Percentiles rank a stretch among this genome's conserved stretches.
Conservation (phyloP, 1,140 invertebrate genomes). For the Zelostemma sp. region DNA sequence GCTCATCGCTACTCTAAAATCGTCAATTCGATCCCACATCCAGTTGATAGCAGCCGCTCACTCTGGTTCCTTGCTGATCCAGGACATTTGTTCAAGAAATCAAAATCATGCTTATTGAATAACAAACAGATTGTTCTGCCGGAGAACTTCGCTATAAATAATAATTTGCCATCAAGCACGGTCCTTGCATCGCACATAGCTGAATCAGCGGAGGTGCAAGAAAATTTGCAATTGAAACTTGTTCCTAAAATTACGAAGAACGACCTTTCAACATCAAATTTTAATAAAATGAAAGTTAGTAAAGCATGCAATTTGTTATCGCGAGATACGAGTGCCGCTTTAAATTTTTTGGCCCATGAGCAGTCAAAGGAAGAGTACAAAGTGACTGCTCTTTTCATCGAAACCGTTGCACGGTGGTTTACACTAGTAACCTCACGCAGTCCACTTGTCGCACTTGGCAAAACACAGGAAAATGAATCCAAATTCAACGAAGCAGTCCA, state of each 20-base stretch:
- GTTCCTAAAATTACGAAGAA: not conserved
- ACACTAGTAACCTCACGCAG: no score
- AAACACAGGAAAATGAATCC: no score
- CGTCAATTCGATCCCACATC: slow-evolving; percentile 13
- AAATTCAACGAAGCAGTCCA: no score
- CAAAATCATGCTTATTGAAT: slow-evolving; percentile 10
- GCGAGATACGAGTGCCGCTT: slow-evolving; percentile 7
- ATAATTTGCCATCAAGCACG: no score
- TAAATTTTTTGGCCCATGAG: no score
- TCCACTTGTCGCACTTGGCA: no score
- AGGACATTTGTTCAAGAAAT: slow-evolving; percentile 16
- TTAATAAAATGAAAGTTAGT: slow-evolving; percentile 15
- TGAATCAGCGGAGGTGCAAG: no score
- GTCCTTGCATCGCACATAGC: no score
- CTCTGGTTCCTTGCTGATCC: slow-evolving; percentile 18
- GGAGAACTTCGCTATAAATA: no score
- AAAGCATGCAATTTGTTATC: slow-evolving; percentile 4
- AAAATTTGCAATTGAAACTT: no score
- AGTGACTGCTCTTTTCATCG: not conserved
- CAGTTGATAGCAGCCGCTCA: slow-evolving; percentile 6
- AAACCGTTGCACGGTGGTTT: no score
- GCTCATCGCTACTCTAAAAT: slow-evolving; percentile 5
- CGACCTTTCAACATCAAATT: slow-evolving; percentile 3
- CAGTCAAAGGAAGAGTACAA: no score
- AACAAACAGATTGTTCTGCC: slow-evolving; percentile 6